phyloP scores from a whole-genome alignment of 2,888 invertebrate species.

The Synergus laeviventris region DNA sequence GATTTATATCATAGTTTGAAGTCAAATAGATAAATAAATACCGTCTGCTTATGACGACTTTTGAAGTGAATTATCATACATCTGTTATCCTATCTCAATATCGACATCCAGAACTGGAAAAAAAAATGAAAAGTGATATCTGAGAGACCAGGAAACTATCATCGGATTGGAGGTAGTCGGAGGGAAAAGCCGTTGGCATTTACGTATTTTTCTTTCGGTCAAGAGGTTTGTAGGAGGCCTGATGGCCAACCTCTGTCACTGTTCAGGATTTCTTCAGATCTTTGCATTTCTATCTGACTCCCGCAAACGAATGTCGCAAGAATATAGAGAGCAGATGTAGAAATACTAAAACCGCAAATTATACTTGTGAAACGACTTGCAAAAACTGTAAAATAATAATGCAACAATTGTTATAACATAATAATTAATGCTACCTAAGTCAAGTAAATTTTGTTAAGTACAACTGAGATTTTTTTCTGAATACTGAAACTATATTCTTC shows the following conservation, averaged over 20 bases:
- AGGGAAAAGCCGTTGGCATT: slow-evolving; percentile 59
- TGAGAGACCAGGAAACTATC: slow-evolving; percentile 72
- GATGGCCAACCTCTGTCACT: slow-evolving; percentile 11
- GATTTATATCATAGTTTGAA: background rate
- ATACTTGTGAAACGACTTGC: background rate
- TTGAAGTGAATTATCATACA: background rate
- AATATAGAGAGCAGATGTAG: slow-evolving; percentile 28
- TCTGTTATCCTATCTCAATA: slow-evolving; percentile 50
- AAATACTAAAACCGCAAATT: background rate
- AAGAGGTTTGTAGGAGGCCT: slow-evolving; percentile 32
- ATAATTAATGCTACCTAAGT: background rate
- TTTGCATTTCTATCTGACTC: background rate
- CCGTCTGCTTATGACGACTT: background rate
- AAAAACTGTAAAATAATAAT: background rate
- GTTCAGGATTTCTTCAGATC: slow-evolving; percentile 18
- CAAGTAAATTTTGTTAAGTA: too few relatives aligned
- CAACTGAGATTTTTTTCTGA: background rate
- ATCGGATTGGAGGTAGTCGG: slow-evolving; percentile 57
- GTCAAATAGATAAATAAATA: background rate
- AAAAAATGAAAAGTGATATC: slow-evolving; percentile 76
- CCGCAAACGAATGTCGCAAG: slow-evolving; percentile 6
- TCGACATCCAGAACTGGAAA: slow-evolving; percentile 67
- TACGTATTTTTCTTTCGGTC: slow-evolving; percentile 54
- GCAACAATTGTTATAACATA: background rate
- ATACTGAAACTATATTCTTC: too few relatives aligned